phyloP scores from a whole-genome alignment of 2,888 invertebrate species.

The Limulus polyphemus region DNA sequence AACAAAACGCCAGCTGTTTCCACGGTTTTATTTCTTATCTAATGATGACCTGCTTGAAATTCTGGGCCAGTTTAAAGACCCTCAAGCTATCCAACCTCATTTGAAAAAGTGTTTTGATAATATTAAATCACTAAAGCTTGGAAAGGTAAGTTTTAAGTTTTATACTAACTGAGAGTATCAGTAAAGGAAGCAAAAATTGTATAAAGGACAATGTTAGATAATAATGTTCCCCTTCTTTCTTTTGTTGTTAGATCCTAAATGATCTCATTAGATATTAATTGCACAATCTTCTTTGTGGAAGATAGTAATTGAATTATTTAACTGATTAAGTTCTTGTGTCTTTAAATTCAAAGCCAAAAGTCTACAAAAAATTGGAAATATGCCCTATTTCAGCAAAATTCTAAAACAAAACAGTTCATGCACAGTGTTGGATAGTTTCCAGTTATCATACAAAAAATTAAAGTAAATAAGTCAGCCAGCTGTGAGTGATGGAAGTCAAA shows the following conservation, averaged over 20 bases:
- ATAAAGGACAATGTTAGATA: not conserved
- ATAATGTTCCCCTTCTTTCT: not conserved
- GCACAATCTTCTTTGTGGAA: not conserved
- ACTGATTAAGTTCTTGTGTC: too few species aligned
- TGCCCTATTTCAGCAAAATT: too few species aligned
- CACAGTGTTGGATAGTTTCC: too few species aligned
- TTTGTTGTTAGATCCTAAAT: not conserved
- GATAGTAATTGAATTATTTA: too few species aligned
- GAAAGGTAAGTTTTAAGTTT: constrained; percentile 28
- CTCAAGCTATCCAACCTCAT: constrained; percentile 68
- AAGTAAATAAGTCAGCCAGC: too few species aligned
- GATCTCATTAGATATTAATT: not conserved
- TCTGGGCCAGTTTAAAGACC: constrained; percentile 69
- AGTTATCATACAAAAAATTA: too few species aligned
- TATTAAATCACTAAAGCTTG: constrained; percentile 45
- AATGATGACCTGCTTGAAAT: constrained; percentile 71
- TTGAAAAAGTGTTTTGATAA: constrained; percentile 81
- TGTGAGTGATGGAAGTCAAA: too few species aligned
- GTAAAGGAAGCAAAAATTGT: not conserved
- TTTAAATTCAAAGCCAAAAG: too few species aligned
- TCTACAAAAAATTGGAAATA: too few species aligned
- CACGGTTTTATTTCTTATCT: constrained; percentile 68
- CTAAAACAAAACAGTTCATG: too few species aligned
- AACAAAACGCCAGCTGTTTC: constrained; percentile 74
- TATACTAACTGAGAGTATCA: not conserved